Evolutionary conservation across 2,888 invertebrate species (phyloP).

Genomic region (Metalampra italica): DNA sequence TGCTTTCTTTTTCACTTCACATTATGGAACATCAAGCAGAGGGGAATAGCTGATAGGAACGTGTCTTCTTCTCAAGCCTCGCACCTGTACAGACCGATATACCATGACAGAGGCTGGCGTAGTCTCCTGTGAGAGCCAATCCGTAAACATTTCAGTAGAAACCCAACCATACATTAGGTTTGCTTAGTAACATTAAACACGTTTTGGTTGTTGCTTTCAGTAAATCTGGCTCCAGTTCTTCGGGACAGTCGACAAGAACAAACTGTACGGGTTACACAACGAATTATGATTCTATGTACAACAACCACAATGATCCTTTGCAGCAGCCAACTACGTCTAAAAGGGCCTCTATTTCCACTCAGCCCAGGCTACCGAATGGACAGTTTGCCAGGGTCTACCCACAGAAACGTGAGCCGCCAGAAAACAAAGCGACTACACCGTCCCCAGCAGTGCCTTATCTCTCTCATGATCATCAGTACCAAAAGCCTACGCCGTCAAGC

Average conservation of each 20-base stretch:
- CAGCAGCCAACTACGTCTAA: slow-evolving; percentile 56
- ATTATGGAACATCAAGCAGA: too few species aligned
- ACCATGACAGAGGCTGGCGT: too few species aligned
- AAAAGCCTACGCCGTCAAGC: slow-evolving; percentile 50
- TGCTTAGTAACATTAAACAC: not conserved
- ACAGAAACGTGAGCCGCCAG: slow-evolving; percentile 50
- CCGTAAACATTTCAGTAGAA: not conserved
- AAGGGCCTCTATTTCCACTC: slow-evolving; percentile 55
- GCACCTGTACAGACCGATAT: too few species aligned
- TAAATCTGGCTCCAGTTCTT: slow-evolving; percentile 73
- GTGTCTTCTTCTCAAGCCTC: too few species aligned
- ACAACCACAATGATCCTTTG: slow-evolving; percentile 55
- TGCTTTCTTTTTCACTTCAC: too few species aligned
- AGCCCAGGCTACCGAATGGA: slow-evolving; percentile 57
- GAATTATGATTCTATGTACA: slow-evolving; percentile 69
- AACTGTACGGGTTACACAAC: slow-evolving; percentile 69
- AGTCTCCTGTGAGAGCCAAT: too few species aligned
- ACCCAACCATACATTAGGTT: too few species aligned
- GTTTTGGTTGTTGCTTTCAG: slow-evolving; percentile 38
- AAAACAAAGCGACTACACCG: slow-evolving; percentile 39
- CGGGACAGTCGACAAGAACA: slow-evolving; percentile 68
- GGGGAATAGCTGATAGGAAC: too few species aligned
- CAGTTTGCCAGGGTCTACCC: slow-evolving; percentile 55
- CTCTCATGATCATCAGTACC: slow-evolving; percentile 70
- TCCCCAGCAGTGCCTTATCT: slow-evolving; percentile 54